These are phyloP conservation scores for Bothrops jararaca DNA, from an alignment of 2,113 vertebrate genomes.

Conservation along the genomic window DNA sequence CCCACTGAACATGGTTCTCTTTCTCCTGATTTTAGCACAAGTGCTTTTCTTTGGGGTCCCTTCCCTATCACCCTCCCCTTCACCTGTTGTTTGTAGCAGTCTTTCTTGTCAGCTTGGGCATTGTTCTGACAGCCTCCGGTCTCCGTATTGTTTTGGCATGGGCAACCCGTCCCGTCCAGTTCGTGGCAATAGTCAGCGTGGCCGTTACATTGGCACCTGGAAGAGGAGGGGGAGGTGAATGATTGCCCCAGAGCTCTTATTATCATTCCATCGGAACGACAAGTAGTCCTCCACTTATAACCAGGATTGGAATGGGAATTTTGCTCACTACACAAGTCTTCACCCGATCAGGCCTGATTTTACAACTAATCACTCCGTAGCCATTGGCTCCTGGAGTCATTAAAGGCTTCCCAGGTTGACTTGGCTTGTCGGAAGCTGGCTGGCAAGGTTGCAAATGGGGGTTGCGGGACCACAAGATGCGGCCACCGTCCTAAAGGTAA, in stretches of 20 bases:
- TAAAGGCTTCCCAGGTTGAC: not conserved
- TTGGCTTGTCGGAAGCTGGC: not conserved
- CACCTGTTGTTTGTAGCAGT: constrained; percentile 67
- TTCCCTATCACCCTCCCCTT: not conserved
- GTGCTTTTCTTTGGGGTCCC: too few species aligned
- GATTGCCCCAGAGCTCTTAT: not conserved
- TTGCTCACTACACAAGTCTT: not conserved
- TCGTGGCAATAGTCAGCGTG: constrained; percentile 88
- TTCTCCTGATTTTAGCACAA: fast-evolving
- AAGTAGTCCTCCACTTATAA: not conserved
- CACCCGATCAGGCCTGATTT: not conserved
- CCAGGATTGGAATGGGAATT: not conserved
- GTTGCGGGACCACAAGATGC: too few species aligned
- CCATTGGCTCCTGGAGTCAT: not conserved
- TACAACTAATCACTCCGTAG: not conserved
- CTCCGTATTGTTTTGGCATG: constrained; percentile 92
- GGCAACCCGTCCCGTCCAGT: constrained; percentile 86
- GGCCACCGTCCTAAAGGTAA: too few species aligned
- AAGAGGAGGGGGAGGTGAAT: too few species aligned
- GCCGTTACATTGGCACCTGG: constrained; percentile 89
- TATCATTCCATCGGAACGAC: not conserved
- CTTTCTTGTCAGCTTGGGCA: constrained; percentile 79
- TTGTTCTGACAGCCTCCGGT: constrained; percentile 82
- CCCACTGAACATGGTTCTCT: not conserved
- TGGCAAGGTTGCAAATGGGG: not conserved